Evolutionary conservation across 2,113 vertebrate species (phyloP), one percentile per base, ranked within the genome.

Genomic region (Mixornis gularis): DNA sequence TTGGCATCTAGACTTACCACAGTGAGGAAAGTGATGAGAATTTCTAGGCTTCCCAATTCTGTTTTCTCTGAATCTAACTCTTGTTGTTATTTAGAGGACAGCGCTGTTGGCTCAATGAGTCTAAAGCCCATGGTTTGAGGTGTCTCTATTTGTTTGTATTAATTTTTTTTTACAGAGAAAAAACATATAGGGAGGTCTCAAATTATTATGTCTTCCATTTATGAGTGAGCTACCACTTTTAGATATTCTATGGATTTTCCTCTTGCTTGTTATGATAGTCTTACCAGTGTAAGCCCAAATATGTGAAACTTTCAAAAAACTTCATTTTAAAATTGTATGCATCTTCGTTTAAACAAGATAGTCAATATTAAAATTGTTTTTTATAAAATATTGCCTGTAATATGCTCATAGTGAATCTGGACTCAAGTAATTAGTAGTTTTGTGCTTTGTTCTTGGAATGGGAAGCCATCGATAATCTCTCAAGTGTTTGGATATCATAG

Each of bases 131-230:
- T 1, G 4, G 15, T n/a, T n/a, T 63, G 59, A 78, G 30, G 8
- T n/a, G 1, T 34, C 22, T 56, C 26, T 52, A 8, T 49, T 44
- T 86, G 13, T 73, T 52, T 46, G 7, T 43, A 58, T 25, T 63
- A 68, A 43, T 4, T 27, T 16, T 55, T 76, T 76, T 49, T 43
- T 17, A 16, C 32, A 59, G 22, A 21, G 16, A 56, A 68, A 77
- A 52, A 3, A 17, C 0, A 0, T 30, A 13, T 16, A 68, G 4
- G 8, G 27, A 63, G 2, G 1, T 49, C 12, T 36, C 7, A 74
- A 66, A 41, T 48, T 36, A 32, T 43, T 51, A 34, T 76, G 4
- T 68, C 19, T 58, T 56, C 36, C 3, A 6, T 64, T 77, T 56
- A 34, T 58, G 18, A 49, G 13, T 59, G 44, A 94, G 10, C 6